phyloP scores from a whole-genome alignment of 2,797 vertebrate species.

The Remorina albescens region DNA sequence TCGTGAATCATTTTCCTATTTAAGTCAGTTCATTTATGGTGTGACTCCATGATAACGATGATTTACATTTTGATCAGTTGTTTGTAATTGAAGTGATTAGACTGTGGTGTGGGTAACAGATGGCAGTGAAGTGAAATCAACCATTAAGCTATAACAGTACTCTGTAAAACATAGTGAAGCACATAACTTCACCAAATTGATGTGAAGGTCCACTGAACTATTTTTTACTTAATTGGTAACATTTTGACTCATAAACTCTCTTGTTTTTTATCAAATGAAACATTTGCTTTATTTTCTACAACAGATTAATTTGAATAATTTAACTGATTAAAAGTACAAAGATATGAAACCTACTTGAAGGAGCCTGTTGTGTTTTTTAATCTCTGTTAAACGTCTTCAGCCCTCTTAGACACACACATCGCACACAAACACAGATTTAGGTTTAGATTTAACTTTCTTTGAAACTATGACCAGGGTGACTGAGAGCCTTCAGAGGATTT shows the following conservation, averaged over 20 bases:
- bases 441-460: no score
- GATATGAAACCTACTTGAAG: conserved; percentile 27
- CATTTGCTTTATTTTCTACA: not conserved
- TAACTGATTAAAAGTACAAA: conserved; percentile 9
- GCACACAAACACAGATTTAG: no score
- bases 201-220: not conserved
- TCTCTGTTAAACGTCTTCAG: not conserved
- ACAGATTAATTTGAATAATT: not conserved
- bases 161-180: conserved; percentile 4
- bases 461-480: no score
- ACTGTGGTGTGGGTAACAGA: not conserved
- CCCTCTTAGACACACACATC: no score
- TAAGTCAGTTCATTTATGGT: conserved; percentile 10
- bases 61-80: conserved; percentile 7
- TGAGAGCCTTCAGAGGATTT: no score
- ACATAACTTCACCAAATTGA: not conserved
- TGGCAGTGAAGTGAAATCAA: conserved; percentile 8
- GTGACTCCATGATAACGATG: conserved; percentile 24
- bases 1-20: conserved; percentile 12
- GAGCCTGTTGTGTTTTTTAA: not conserved
- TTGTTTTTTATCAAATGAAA: conserved; percentile 4
- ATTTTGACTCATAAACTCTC: conserved; percentile 1
- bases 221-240: not conserved
- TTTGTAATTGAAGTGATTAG: not conserved
- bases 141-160: not conserved